These are phyloP conservation scores for Archips xylosteana DNA, from an alignment of 2,888 invertebrate genomes.

Conservation along the genomic window DNA sequence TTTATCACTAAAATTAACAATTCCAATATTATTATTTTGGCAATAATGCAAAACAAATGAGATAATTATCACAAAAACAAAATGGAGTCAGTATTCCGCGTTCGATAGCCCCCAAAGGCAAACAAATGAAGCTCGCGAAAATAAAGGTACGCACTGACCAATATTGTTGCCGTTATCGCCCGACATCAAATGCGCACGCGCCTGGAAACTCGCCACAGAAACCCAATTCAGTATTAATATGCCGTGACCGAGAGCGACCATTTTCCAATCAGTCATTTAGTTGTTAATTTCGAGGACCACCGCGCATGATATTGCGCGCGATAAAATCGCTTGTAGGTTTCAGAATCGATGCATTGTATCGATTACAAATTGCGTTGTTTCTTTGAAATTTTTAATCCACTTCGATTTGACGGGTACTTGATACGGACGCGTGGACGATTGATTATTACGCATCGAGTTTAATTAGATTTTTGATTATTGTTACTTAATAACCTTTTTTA, in stretches of 20 bases:
- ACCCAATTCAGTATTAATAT: slow-evolving; percentile 84
- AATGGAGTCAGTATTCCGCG: not conserved
- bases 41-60: not conserved
- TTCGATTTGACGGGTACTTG: slow-evolving; percentile 41
- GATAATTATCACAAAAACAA: not conserved
- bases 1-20: not conserved
- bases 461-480: slow-evolving; percentile 38
- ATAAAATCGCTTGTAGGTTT: slow-evolving; percentile 53
- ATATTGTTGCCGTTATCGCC: slow-evolving; percentile 72
- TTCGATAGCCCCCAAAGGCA: not conserved
- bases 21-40: too few relatives aligned
- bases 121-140: slow-evolving; percentile 21
- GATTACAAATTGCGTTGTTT: slow-evolving; percentile 47
- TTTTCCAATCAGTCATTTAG: slow-evolving; percentile 82
- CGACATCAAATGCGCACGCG: slow-evolving; percentile 66
- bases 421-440: slow-evolving; percentile 24
- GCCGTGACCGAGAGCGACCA: slow-evolving; percentile 76
- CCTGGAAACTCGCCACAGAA: slow-evolving; percentile 73
- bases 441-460: slow-evolving; percentile 33
- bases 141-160: slow-evolving; percentile 53
- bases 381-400: slow-evolving; percentile 39
- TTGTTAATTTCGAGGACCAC: slow-evolving; percentile 83
- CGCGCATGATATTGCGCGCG: slow-evolving; percentile 80
- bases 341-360: slow-evolving; percentile 46
- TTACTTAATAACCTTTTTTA: slow-evolving; percentile 24